Evolutionary conservation across 2,113 vertebrate species (phyloP).

Genomic region (Cairina moschata): DNA sequence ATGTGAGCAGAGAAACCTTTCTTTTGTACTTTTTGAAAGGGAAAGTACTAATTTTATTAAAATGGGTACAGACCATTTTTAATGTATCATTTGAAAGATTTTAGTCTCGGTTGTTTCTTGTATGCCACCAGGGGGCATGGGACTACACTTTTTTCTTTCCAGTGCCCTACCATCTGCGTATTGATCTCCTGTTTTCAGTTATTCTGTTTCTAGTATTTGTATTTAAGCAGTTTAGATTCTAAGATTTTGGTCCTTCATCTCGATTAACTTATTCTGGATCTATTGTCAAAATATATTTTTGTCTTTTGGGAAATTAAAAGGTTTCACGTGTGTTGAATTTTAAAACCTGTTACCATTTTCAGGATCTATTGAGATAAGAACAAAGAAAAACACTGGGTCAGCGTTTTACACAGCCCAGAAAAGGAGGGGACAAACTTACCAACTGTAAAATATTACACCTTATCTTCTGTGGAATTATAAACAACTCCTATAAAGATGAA

Average conservation of each 20-base stretch:
- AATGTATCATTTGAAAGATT: not conserved
- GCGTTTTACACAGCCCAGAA: not conserved
- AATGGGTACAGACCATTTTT: fast-evolving
- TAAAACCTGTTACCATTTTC: not conserved
- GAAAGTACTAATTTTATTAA: not conserved
- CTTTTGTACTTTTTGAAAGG: not conserved
- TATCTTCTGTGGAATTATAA: not conserved
- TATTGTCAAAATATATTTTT: not conserved
- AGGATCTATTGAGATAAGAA: not conserved
- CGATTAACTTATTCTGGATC: not conserved
- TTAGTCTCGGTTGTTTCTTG: not conserved
- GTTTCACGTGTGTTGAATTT: not conserved
- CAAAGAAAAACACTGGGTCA: not conserved
- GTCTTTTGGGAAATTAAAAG: not conserved
- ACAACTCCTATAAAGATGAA: not conserved
- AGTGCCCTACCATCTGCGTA: not conserved
- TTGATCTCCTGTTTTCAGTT: not conserved
- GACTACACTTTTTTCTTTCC: not conserved
- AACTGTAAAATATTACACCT: not conserved
- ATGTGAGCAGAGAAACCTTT: not conserved
- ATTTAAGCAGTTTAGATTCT: not conserved
- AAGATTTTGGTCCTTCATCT: not conserved
- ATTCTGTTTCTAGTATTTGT: not conserved
- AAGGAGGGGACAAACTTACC: not conserved
- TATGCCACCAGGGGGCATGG: slow-evolving; percentile 60